Evolutionary conservation across 2,113 vertebrate genomes (phyloP), one percentile per base, ranked within the genome.

Genomic region (Microtus oregoni): DNA sequence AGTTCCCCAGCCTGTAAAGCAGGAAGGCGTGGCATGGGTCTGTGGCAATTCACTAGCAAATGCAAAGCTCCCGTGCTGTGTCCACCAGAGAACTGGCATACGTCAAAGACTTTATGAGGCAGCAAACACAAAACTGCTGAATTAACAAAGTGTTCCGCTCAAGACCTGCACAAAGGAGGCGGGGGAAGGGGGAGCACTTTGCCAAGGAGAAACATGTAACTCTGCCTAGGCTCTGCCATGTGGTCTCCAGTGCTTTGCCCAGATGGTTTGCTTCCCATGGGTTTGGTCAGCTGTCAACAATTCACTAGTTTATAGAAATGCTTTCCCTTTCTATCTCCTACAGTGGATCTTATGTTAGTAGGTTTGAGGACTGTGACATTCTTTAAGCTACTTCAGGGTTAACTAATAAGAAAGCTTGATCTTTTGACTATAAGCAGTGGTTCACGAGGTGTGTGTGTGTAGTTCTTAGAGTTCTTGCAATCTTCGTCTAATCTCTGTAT

Each of bases 21-120:
- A 90, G 93, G 87, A 82, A 95, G 94, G 67, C 50, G 3, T 94
- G 96, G 70, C 78, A 58, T 15, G 19, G 90, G 92, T 52, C 81
- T 5, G 4, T 7, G 10, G 58, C 11, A 41, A 85, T 78, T 5
- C 4, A 1, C 72, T 38, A 67, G 73, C 88, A 86, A 50, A n/a
- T 0, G 3, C 55, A 5, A 2, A 7, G 20, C 73, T 96, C 44
- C n/a, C 75, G 93, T 15, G 11, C 19, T 30, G 22, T 20, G 14
- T 79, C 50, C 72, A 87, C 91, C 8, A 63, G 70, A 92, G 76
- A 93, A 90, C n/a, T 32, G 83, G 89, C 30, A 30, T 11, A 92
- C 88, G 67, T 73, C 72, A 75, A 70, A 92, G 70, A 44, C 50
- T 72, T 72, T 41, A 7, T 11, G 65, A 79, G 38, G 81, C 61